A percentile compares a stretch with the other conserved stretches of the same genome.
phyloP scores from a whole-genome alignment of 2,888 invertebrate species.

The Drosophila lacicola region DNA sequence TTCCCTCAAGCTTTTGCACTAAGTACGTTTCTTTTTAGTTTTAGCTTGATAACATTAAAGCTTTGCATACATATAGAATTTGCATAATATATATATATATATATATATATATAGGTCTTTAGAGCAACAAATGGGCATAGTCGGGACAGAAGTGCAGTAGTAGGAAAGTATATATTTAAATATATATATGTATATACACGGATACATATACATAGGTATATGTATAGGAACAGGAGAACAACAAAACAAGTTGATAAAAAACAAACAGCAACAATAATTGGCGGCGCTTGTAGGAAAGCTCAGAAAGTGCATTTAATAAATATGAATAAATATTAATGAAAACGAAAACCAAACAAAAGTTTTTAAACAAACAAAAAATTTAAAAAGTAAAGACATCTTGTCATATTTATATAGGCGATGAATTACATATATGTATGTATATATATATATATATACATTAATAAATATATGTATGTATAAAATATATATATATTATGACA shows the following conservation, averaged over 20 bases:
- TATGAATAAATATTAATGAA: conserved; percentile 48
- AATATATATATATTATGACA: conserved; percentile 66
- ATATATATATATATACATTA: conserved; percentile 34
- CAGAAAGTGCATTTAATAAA: conserved; percentile 84
- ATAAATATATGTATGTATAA: conserved; percentile 38
- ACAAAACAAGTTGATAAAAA: conserved; percentile 38
- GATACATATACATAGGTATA: conserved; percentile 33
- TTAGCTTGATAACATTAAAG: conserved; percentile 61
- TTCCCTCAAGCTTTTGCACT: conserved; percentile 65
- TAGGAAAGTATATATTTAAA: conserved; percentile 59
- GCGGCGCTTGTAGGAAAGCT: conserved; percentile 84
- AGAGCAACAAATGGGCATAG: conserved; percentile 65
- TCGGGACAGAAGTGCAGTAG: conserved; percentile 50
- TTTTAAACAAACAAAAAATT: conserved; percentile 55
- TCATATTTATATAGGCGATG: conserved; percentile 68
- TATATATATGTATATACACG: conserved; percentile 51
- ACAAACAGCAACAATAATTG: conserved; percentile 84
- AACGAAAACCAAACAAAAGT: conserved; percentile 40
- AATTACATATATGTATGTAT: conserved; percentile 44
- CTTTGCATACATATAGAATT: conserved; percentile 74
- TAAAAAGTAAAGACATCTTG: conserved; percentile 43
- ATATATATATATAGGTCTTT: conserved; percentile 50
- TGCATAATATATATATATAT: conserved; percentile 49
- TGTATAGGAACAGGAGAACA: conserved; percentile 48
- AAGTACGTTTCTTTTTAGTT: conserved; percentile 43